These are phyloP conservation scores for Lepidochitona cinerea DNA, from an alignment of 2,888 invertebrate genomes.

Conservation along the genomic window DNA sequence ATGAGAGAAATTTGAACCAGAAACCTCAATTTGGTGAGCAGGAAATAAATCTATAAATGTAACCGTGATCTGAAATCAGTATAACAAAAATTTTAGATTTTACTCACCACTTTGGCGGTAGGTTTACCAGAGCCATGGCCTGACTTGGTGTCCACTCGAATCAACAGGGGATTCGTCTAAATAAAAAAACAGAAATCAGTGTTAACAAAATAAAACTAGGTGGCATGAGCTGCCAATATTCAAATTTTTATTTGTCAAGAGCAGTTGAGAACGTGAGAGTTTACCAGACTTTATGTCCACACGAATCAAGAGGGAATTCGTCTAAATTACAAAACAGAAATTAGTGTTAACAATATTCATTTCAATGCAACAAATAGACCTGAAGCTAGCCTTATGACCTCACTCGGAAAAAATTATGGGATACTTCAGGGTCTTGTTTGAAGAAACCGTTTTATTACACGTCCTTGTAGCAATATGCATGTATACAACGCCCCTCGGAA, in stretches of 20 bases:
- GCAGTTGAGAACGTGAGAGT: conserved; percentile 93
- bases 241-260: no score
- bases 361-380: no score
- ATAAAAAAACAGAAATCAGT: conserved; percentile 8
- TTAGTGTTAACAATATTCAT: background rate
- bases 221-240: no score
- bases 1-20: no score
- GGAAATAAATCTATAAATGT: no score
- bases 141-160: conserved; percentile 93
- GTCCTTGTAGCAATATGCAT: background rate
- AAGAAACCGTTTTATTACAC: background rate
- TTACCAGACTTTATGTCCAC: conserved; percentile 98
- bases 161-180: conserved; percentile 87
- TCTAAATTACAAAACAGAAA: conserved; percentile 71
- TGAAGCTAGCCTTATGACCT: no score
- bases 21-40: no score
- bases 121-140: conserved; percentile 99
- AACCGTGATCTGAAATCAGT: no score
- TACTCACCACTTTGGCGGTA: conserved; percentile 87
- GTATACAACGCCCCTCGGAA: no score
- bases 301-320: conserved; percentile 88
- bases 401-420: background rate
- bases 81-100: no score
- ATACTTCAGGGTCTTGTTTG: background rate
- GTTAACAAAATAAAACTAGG: background rate